A percentile compares a stretch with the other conserved stretches of the same genome.
These are phyloP conservation scores for Tetrax tetrax DNA, from an alignment of 2,113 vertebrate species.

Conservation along the genomic window DNA sequence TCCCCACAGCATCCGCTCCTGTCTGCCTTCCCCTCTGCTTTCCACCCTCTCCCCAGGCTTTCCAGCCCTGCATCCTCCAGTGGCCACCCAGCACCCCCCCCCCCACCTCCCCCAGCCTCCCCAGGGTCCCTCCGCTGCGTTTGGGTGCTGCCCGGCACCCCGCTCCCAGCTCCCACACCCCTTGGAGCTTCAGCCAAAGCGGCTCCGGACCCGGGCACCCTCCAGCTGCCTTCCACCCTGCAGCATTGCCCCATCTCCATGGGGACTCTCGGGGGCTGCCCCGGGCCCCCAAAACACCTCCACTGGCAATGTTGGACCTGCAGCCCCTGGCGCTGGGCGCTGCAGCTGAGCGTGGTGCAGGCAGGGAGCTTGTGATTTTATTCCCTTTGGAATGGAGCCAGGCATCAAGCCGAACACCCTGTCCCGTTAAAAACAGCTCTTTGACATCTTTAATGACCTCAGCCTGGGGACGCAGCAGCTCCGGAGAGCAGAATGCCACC, in stretches of 20 bases:
- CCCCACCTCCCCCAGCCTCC: neutral
- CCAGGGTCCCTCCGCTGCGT: neutral
- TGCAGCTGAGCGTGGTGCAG: neutral
- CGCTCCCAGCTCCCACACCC: too few species aligned
- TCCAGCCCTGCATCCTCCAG: neutral
- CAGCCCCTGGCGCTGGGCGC: neutral
- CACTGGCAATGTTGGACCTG: fast-evolving
- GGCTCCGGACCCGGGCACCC: neutral
- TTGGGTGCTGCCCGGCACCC: fast-evolving
- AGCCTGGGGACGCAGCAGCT: neutral
- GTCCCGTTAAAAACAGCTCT: neutral
- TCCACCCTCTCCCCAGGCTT: too few species aligned
- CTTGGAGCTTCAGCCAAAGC: neutral
- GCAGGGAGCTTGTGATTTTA: neutral
- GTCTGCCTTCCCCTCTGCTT: neutral
- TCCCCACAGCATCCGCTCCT: fast-evolving
- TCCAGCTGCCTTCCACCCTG: neutral
- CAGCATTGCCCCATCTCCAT: neutral
- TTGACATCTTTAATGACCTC: slow-evolving; percentile 15
- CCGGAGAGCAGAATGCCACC: neutral
- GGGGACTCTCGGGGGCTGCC: neutral
- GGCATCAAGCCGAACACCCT: neutral
- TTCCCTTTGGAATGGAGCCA: neutral
- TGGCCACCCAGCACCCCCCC: neutral
- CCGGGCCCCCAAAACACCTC: neutral